Percentiles rank a stretch among this genome's conserved stretches.
phyloP scores from a whole-genome alignment of 2,797 vertebrate genomes.

The Phylloscopus collybita region DNA sequence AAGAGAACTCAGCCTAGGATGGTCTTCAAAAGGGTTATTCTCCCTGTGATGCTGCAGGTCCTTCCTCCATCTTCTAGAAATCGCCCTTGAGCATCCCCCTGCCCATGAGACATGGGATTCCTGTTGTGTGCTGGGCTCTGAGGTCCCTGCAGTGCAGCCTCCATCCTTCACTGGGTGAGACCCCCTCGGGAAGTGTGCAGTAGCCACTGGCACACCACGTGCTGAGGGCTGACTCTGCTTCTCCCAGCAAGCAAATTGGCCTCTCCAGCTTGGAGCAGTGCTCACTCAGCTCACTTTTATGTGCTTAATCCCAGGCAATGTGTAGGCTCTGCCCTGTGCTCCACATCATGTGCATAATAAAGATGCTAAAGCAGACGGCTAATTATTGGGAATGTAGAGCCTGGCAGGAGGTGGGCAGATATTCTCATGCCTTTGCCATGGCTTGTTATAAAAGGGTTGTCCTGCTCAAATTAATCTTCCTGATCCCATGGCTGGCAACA shows the following conservation, averaged over 20 bases:
- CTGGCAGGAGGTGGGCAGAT: neutral
- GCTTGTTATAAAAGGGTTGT: neutral
- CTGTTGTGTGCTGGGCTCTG: neutral
- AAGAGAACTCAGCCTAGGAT: neutral
- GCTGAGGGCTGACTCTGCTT: accelerated
- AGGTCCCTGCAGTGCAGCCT: neutral
- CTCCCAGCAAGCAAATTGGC: accelerated
- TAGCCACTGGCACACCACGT: accelerated
- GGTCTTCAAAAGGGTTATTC: neutral
- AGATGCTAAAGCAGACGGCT: neutral
- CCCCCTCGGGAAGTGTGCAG: accelerated
- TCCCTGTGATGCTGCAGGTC: neutral
- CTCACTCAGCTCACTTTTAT: neutral
- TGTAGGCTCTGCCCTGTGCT: neutral
- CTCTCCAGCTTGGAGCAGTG: neutral
- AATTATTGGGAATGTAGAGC: neutral
- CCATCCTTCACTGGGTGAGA: neutral
- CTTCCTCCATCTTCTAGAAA: neutral
- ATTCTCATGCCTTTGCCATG: neutral
- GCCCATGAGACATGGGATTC: neutral
- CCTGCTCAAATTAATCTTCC: neutral
- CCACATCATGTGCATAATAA: neutral
- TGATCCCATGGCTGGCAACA: neutral
- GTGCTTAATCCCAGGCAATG: neutral
- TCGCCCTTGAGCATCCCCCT: neutral